Percentiles rank a stretch among this genome's conserved stretches.
These are phyloP conservation scores for Chrysemys picta DNA, from an alignment of 2,113 vertebrate genomes.

Conservation along the genomic window DNA sequence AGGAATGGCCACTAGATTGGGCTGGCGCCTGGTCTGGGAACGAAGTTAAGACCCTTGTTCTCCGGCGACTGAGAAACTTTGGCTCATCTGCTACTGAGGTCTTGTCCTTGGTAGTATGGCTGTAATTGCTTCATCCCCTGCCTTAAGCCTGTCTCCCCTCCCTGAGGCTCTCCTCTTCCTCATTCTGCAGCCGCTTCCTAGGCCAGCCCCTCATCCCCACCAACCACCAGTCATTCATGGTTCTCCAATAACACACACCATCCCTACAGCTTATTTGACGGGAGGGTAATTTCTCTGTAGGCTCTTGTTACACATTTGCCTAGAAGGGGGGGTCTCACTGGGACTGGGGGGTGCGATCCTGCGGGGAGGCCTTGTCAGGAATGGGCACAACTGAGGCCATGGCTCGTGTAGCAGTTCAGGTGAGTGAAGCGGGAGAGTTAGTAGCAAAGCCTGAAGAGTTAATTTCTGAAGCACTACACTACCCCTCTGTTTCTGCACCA, in stretches of 20 bases:
- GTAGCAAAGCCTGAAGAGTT: constrained; percentile 73
- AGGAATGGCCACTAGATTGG: background rate
- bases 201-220: background rate
- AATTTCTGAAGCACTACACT: constrained; percentile 45
- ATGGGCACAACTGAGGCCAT: background rate
- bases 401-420: background rate
- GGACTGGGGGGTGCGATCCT: background rate
- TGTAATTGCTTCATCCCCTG: rapidly evolving
- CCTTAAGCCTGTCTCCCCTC: rapidly evolving
- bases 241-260: constrained; percentile 44
- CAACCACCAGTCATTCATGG: background rate
- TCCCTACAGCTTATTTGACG: background rate
- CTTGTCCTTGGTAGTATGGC: background rate
- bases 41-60: background rate
- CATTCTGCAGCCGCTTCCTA: background rate
- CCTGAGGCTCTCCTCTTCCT: background rate
- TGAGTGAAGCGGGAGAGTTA: constrained; percentile 66
- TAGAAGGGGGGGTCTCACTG: constrained; percentile 23
- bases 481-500: constrained; percentile 34
- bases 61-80: background rate
- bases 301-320: background rate
- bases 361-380: constrained; percentile 2
- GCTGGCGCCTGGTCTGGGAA: background rate
- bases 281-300: constrained; percentile 60
- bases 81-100: background rate